These are phyloP conservation scores for Crenuchus spilurus DNA, from an alignment of 2,797 vertebrate genomes.

Conservation along the genomic window DNA sequence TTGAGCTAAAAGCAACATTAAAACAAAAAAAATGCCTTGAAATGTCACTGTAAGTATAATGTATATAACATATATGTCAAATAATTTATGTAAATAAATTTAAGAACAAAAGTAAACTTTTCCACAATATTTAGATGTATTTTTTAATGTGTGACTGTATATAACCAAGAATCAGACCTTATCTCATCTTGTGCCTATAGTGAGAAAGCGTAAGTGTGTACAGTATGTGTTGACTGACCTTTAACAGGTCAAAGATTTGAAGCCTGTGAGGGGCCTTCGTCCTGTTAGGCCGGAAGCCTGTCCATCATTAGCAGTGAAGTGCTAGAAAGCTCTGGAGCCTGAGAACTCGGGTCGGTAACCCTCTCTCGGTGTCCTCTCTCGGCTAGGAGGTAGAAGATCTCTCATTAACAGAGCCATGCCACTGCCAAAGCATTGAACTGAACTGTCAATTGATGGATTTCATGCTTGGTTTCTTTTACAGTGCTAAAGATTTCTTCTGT, in stretches of 20 bases:
- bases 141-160: too few relatives aligned
- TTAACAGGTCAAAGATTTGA: background rate
- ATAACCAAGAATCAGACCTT: background rate
- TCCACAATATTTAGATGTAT: too few relatives aligned
- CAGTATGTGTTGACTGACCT: background rate
- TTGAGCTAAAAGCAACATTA: too few relatives aligned
- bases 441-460: background rate
- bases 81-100: too few relatives aligned
- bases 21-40: too few relatives aligned
- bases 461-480: background rate
- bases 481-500: slow-evolving; percentile 10
- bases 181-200: background rate
- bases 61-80: too few relatives aligned
- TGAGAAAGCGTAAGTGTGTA: background rate
- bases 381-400: slow-evolving; percentile 17
- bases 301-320: slow-evolving; percentile 43
- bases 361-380: background rate
- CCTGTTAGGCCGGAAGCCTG: slow-evolving; percentile 27
- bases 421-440: background rate
- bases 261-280: slow-evolving; percentile 4
- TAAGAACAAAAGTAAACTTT: too few relatives aligned
- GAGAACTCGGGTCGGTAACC: slow-evolving; percentile 21
- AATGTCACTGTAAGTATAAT: too few relatives aligned
- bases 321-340: slow-evolving; percentile 33
- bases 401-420: slow-evolving; percentile 31